phyloP scores from a whole-genome alignment of 2,113 vertebrate species.

The Hippocampus barbouri region DNA sequence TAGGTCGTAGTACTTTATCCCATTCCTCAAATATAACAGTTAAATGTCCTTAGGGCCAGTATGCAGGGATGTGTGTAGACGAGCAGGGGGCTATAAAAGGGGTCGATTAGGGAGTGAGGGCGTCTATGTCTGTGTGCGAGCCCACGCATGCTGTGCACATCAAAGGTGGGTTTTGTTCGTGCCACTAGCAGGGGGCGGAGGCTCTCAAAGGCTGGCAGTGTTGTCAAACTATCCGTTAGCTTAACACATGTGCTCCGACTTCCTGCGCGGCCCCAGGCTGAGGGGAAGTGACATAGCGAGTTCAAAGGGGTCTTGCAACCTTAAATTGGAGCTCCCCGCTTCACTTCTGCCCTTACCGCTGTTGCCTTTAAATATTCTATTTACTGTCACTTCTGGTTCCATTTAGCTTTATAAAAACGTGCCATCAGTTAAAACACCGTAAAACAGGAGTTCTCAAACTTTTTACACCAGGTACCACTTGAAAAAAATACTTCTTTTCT shows the following conservation, averaged over 20 bases:
- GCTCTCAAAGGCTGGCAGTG: constrained; percentile 47
- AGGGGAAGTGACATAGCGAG: constrained; percentile 61
- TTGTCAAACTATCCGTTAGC: constrained; percentile 55
- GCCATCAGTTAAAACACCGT: background rate
- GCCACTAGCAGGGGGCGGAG: constrained; percentile 26
- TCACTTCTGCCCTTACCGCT: constrained; percentile 23
- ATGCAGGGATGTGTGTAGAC: constrained; percentile 13
- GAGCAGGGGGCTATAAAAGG: constrained; percentile 12
- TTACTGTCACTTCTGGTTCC: constrained; percentile 8
- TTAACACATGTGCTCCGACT: constrained; percentile 64
- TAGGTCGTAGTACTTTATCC: no score
- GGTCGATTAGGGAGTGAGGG: background rate
- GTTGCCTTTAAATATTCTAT: constrained; percentile 13
- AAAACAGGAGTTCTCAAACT: background rate
- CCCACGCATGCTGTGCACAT: constrained; percentile 33
- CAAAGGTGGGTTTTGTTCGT: constrained; percentile 40
- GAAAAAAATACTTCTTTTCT: background rate
- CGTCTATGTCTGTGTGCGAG: constrained; percentile 5
- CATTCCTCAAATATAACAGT: no score
- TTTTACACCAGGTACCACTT: background rate
- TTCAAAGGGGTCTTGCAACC: constrained; percentile 58
- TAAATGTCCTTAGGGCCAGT: background rate
- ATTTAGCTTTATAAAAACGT: constrained; percentile 1
- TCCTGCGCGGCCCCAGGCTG: constrained; percentile 46
- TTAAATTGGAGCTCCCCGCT: constrained; percentile 38